Conservation (phyloP, 2,888 invertebrate species). For the Podabrus alpinus region DNA sequence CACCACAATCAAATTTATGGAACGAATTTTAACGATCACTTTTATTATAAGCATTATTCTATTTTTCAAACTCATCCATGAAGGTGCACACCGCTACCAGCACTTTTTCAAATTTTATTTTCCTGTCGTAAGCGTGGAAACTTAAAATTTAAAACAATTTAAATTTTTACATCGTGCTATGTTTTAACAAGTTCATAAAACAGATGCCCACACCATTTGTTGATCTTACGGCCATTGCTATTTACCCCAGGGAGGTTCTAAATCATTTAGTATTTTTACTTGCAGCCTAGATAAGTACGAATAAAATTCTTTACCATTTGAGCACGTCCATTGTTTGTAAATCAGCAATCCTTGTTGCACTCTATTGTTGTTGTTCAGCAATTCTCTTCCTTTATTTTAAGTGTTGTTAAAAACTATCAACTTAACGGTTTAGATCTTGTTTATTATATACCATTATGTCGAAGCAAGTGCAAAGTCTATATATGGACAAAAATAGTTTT, state of each 20-base stretch:
- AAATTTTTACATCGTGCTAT: background rate
- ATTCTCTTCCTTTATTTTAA: conserved; percentile 33
- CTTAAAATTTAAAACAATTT: background rate
- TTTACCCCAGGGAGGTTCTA: background rate
- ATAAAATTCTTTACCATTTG: conserved; percentile 34
- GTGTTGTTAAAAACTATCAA: conserved; percentile 32
- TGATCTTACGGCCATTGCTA: background rate
- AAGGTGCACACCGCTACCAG: background rate
- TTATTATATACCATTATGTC: conserved; percentile 20
- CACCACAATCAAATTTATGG: background rate
- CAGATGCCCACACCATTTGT: background rate
- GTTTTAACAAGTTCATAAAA: background rate
- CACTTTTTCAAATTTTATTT: background rate
- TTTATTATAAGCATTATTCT: background rate
- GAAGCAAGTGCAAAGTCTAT: background rate
- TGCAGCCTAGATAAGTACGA: background rate
- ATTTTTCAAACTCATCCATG: background rate
- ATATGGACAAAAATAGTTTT: background rate
- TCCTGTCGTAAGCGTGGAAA: background rate
- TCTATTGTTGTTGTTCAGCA: conserved; percentile 49
- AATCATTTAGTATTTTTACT: background rate
- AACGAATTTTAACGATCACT: background rate
- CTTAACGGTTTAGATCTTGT: conserved; percentile 31
- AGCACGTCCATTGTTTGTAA: conserved; percentile 54
- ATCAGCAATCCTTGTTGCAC: conserved; percentile 51